Evolutionary conservation across 2,888 invertebrate species (phyloP), one percentile per base, ranked within the genome.

Genomic region (Dolichomitus sp.): DNA sequence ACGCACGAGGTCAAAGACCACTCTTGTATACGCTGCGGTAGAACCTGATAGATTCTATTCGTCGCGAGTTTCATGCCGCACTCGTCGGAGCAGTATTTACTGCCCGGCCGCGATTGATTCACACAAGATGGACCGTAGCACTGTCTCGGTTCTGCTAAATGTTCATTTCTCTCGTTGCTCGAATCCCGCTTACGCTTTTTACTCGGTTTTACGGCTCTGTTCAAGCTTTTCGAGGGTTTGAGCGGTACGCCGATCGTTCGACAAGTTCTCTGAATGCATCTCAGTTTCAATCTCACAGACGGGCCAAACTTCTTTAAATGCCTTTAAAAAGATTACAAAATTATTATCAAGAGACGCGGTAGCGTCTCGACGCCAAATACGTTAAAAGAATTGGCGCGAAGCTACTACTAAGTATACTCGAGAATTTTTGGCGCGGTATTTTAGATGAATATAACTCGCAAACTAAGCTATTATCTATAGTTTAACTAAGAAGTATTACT

Each of bases 81-180:
- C 85, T 97, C 96, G 85, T 98, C 96, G 7, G 98, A 97, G 92
- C 99, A 99, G 92, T 99, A 99, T 94, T 99, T 99, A 81, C 98
- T 98, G 50, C 96, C 96, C 0, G 95, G 94, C 14, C 97, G 95
- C 0, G 99, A 97, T 50, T 96, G 96, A 79, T 96, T 95, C 0
- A 95, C 95, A 93, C 99, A 99, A 73, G 96, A 96, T 0, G 99
- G 99, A 0, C 99, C 99, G 91, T 97, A 97, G 93, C 99, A 99
- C 90, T 99, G 99, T 0, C 97, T 94, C 0, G 97, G 95, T 12
- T 92, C 88, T 27, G 93, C 93, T 7, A 93, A 86, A 77, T 89
- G 88, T 65, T 93, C 93, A 40, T 90, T 89, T 74, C 92, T 90
- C 81, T 93, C 93, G 68, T 91, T 93, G 86, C 91, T 93, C 2